Percentiles rank a stretch among this genome's conserved stretches.
Conservation (phyloP, 2,797 vertebrate genomes). For the Acanthis flammea region DNA sequence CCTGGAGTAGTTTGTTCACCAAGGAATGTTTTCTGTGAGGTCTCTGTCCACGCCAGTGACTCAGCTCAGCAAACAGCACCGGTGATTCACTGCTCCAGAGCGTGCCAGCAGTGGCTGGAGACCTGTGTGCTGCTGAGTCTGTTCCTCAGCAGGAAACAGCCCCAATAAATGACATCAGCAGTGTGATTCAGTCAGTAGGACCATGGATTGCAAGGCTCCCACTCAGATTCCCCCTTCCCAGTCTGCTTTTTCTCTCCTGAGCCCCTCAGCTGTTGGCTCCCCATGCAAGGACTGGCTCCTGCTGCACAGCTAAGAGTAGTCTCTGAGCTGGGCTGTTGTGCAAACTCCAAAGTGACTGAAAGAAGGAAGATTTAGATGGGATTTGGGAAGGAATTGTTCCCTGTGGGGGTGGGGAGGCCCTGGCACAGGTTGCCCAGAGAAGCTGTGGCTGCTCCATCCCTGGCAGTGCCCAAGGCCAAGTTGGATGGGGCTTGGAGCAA, state of each 20-base stretch:
- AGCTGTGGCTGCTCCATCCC: background rate
- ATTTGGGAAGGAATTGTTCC: background rate
- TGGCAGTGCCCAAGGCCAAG: background rate
- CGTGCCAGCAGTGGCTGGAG: background rate
- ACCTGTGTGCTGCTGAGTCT: background rate
- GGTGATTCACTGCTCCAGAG: background rate
- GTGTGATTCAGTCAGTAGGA: background rate
- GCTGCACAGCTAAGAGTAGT: accelerated
- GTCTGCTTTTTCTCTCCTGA: background rate
- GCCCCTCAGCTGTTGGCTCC: background rate
- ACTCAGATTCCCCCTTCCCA: background rate
- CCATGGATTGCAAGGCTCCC: background rate
- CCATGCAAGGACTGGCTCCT: background rate
- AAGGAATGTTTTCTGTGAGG: background rate
- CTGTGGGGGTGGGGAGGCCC: accelerated
- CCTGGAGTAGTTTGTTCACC: background rate
- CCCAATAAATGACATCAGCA: conserved; percentile 15
- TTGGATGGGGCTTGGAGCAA: accelerated
- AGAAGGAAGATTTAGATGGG: background rate
- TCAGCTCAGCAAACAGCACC: background rate
- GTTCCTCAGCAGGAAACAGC: background rate
- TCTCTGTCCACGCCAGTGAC: background rate
- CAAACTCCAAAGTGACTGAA: background rate
- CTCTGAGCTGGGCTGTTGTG: background rate
- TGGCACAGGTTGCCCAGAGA: background rate